Evolutionary conservation across 2,888 invertebrate genomes (phyloP).

Genomic region (Agelastica alni): DNA sequence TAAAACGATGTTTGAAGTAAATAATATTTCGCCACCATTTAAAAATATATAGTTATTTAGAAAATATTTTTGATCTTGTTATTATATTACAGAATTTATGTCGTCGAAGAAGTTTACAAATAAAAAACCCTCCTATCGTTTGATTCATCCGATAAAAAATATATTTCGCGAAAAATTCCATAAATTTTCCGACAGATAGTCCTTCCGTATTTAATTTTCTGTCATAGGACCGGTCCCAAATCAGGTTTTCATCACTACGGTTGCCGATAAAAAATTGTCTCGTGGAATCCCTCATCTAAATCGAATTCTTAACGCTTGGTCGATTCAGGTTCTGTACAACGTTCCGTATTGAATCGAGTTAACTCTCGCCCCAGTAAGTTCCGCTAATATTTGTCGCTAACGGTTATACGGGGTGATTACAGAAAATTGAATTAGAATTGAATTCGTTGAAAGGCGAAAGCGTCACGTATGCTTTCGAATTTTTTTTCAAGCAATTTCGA

Average conservation of each 20-base stretch:
- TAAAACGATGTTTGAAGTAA: no score
- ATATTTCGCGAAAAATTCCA: conserved; percentile 4
- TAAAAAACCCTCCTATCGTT: no score
- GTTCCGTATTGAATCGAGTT: conserved; percentile 18
- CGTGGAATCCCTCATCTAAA: conserved; percentile 14
- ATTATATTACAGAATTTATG: no score
- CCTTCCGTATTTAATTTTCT: conserved; percentile 17
- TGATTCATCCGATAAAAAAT: no score
- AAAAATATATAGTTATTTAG: no score
- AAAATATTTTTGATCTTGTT: no score
- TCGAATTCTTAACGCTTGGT: conserved; percentile 16
- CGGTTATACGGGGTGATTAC: conserved; percentile 16
- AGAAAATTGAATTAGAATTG: conserved; percentile 5
- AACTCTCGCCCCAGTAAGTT: conserved; percentile 13
- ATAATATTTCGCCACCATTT: no score
- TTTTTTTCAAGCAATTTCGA: neutral
- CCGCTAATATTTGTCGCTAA: conserved; percentile 22
- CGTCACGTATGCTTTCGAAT: neutral
- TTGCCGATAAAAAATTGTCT: conserved; percentile 20
- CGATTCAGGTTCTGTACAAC: conserved; percentile 17
- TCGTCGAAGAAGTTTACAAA: no score
- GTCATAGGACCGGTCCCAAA: conserved; percentile 15
- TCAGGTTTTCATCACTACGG: conserved; percentile 18
- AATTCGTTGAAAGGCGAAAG: neutral
- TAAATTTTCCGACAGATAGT: conserved; percentile 7